Evolutionary conservation across 2,888 invertebrate genomes (phyloP), one percentile per base, ranked within the genome.

Genomic region (Nomada ferruginata): DNA sequence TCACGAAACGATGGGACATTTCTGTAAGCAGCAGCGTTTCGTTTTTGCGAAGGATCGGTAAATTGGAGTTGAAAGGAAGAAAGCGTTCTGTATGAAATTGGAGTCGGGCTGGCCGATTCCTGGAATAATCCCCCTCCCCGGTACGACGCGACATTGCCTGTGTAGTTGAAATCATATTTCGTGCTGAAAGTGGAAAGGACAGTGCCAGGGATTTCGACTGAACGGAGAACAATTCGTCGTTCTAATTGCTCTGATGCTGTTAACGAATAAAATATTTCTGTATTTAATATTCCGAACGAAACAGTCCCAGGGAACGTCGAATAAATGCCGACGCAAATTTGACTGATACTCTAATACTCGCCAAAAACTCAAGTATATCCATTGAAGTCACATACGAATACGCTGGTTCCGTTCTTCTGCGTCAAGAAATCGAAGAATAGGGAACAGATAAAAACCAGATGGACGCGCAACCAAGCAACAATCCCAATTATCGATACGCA

Each of bases 31-130:
- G 70, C 42, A 10, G 44, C 18, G n/a, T 64, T 29, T 53, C 42
- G 44, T 70, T 59, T 29, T 69, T 60, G n/a, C n/a, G 23, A n/a
- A 11, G 53, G 20, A 70, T 73, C 36, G 59, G 66, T 57, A 11
- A 11, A 68, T 36, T 61, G 11, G 53, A 36, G 18, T 7, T 36
- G 44, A 36, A 36, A 42, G 42, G 65, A 44, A 11, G 57, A 42
- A n/a, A 26, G 13, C 44, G 63, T 59, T 64, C 61, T 50, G 13
- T 44, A 50, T 42, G 61, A 70, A 66, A 70, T 65, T 73, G 42
- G 36, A 69, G 36, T 44, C n/a, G 64, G 68, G 65, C 53, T 50
- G 47, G 57, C 9, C 20, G 55, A 36, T 55, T 63, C 44, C n/a
- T 20, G 42, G 68, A 11, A 20, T 44, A 59, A 61, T 72, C 15